Evolutionary conservation across 1,140 invertebrate species (phyloP).

Genomic region (Eupristina koningsbergeri): DNA sequence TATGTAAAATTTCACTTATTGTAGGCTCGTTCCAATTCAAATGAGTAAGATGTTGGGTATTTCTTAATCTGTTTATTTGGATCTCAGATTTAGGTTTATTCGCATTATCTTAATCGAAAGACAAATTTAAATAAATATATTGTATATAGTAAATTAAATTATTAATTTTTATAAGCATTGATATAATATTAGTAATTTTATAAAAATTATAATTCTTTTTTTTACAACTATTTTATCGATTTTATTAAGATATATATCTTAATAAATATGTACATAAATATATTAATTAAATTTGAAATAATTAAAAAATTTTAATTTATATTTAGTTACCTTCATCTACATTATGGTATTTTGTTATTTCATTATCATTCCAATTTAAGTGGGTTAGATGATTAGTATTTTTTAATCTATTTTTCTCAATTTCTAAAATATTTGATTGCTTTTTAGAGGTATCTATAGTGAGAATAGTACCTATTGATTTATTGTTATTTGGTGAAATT

Average conservation of each 20-base stretch:
- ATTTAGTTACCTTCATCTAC: slow-evolving; percentile 17
- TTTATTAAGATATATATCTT: too few relatives aligned
- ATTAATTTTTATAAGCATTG: too few relatives aligned
- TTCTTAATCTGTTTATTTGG: slow-evolving; percentile 53
- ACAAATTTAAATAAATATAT: background rate
- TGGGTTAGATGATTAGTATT: slow-evolving; percentile 53
- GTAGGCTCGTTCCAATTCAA: slow-evolving; percentile 50
- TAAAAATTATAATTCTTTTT: too few relatives aligned
- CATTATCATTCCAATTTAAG: slow-evolving; percentile 52
- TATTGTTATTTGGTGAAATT: slow-evolving; percentile 50
- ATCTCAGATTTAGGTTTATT: slow-evolving; percentile 40
- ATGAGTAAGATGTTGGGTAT: slow-evolving; percentile 53
- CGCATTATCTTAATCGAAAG: background rate
- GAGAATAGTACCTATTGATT: background rate
- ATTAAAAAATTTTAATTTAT: background rate
- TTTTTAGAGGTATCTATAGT: background rate
- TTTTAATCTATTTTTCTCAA: slow-evolving; percentile 51
- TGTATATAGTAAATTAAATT: too few relatives aligned
- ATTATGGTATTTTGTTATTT: background rate
- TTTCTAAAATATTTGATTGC: slow-evolving; percentile 36
- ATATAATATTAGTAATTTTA: too few relatives aligned
- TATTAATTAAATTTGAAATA: too few relatives aligned
- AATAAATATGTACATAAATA: too few relatives aligned
- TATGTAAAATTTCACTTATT: background rate
- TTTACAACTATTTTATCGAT: too few relatives aligned